Conservation (phyloP, 2,888 invertebrate species). For the Mesodorylaimus sp. region DNA sequence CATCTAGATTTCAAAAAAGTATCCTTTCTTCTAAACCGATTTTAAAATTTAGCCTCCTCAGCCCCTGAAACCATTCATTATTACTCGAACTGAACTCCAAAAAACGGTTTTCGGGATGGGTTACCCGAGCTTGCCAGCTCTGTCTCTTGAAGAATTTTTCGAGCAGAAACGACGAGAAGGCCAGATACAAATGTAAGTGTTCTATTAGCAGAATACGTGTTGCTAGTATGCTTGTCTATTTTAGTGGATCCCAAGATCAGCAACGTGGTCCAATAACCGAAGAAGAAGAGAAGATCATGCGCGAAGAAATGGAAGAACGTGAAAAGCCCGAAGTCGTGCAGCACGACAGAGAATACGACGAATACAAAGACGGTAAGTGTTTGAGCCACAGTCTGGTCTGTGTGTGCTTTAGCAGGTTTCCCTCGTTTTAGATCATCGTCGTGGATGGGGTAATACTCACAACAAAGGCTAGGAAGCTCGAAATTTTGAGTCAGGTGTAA, state of each 20-base stretch:
- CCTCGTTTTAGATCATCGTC: too few relatives aligned
- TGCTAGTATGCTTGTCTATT: background rate
- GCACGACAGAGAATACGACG: constrained; percentile 7
- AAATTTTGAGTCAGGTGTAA: too few relatives aligned
- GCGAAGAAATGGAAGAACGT: constrained; percentile 4
- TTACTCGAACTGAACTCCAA: constrained; percentile 3
- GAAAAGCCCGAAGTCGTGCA: constrained; percentile 6
- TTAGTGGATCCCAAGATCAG: background rate
- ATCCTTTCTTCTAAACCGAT: background rate
- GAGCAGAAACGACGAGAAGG: background rate
- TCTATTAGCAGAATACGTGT: background rate
- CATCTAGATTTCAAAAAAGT: background rate
- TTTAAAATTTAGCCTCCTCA: background rate
- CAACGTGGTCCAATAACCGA: background rate
- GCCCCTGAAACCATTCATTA: constrained; percentile 7
- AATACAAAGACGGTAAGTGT: constrained; percentile 11
- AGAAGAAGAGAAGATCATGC: constrained; percentile 4
- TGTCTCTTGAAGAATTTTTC: constrained; percentile 8
- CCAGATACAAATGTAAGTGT: constrained; percentile 1
- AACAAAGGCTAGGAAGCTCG: too few relatives aligned
- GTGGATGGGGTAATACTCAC: too few relatives aligned
- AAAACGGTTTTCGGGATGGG: constrained; percentile 6
- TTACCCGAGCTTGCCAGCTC: constrained; percentile 5
- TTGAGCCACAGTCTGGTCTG: background rate
- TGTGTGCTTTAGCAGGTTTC: too few relatives aligned